phyloP scores from a whole-genome alignment of 1,140 invertebrate species.

The Drosophila ogumai region DNA sequence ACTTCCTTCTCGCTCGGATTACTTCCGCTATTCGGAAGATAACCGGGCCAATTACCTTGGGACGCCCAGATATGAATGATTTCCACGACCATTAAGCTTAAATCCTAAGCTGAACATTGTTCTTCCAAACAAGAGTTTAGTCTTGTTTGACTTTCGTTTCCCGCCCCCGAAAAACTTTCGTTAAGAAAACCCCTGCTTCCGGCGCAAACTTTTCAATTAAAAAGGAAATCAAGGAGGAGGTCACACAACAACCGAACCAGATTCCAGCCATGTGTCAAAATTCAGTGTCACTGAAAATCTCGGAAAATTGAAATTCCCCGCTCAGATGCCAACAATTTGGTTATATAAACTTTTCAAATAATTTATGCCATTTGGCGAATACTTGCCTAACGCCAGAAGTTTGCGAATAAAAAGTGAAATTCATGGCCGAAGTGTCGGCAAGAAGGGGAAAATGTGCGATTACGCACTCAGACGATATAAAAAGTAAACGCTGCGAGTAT shows the following conservation, averaged over 20 bases:
- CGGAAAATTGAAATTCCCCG: conserved; percentile 21
- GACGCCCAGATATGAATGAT: conserved; percentile 31
- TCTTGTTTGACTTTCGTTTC: conserved; percentile 15
- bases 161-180: conserved; percentile 5
- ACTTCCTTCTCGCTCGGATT: conserved; percentile 32
- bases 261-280: conserved; percentile 29
- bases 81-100: conserved; percentile 35
- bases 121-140: conserved; percentile 9
- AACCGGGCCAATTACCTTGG: conserved; percentile 51
- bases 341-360: conserved; percentile 72
- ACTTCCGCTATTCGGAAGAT: conserved; percentile 38
- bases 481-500: conserved; percentile 26
- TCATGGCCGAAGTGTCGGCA: conserved; percentile 48
- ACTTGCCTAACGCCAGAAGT: conserved; percentile 56
- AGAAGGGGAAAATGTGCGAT: conserved; percentile 42
- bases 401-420: conserved; percentile 62
- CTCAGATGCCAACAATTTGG: conserved; percentile 58
- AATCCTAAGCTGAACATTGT: conserved; percentile 47
- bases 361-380: conserved; percentile 70
- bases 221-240: conserved; percentile 33
- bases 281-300: conserved; percentile 10
- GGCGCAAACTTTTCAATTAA: conserved; percentile 72
- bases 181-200: conserved; percentile 2
- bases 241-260: conserved; percentile 1
- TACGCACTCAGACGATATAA: conserved; percentile 32